phyloP scores from a whole-genome alignment of 2,113 vertebrate species.

The Apistogramma diplotaenia region DNA sequence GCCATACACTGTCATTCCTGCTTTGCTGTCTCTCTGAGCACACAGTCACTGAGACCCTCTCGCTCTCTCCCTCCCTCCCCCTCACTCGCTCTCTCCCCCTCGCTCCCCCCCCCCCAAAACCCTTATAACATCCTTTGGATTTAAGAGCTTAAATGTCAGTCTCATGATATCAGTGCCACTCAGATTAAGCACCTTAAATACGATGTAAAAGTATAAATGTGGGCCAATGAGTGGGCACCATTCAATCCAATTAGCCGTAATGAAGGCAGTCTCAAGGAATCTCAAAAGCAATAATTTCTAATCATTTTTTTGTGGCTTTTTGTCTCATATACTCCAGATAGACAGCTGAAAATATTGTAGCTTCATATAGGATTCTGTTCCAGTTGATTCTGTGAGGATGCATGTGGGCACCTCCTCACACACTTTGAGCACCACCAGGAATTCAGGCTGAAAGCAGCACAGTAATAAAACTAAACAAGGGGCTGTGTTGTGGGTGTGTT shows the following conservation, averaged over 20 bases:
- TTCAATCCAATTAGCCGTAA: slow-evolving; percentile 77
- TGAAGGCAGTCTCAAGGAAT: slow-evolving; percentile 67
- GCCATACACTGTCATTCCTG: slow-evolving; percentile 60
- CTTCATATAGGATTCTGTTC: neutral
- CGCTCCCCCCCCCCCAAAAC: slow-evolving; percentile 34
- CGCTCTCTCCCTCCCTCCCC: neutral
- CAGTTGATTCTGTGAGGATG: neutral
- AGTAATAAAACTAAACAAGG: neutral
- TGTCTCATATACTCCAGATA: slow-evolving; percentile 33
- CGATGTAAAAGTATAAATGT: slow-evolving; percentile 72
- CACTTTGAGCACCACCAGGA: neutral
- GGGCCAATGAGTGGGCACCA: slow-evolving; percentile 72
- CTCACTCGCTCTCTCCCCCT: slow-evolving; percentile 2
- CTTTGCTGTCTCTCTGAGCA: slow-evolving; percentile 5
- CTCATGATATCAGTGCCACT: slow-evolving; percentile 77
- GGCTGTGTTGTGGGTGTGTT: neutral
- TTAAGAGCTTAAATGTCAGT: slow-evolving; percentile 77
- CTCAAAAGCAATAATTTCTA: slow-evolving; percentile 59
- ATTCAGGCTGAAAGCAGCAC: neutral
- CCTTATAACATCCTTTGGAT: slow-evolving; percentile 68
- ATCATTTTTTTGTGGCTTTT: slow-evolving; percentile 50
- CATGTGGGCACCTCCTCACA: neutral
- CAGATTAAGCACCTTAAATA: slow-evolving; percentile 74
- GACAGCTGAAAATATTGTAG: slow-evolving; percentile 22
- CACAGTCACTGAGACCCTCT: slow-evolving; percentile 47